Evolutionary conservation across 2,113 vertebrate genomes (phyloP).

Genomic region (Crotalus tigris): DNA sequence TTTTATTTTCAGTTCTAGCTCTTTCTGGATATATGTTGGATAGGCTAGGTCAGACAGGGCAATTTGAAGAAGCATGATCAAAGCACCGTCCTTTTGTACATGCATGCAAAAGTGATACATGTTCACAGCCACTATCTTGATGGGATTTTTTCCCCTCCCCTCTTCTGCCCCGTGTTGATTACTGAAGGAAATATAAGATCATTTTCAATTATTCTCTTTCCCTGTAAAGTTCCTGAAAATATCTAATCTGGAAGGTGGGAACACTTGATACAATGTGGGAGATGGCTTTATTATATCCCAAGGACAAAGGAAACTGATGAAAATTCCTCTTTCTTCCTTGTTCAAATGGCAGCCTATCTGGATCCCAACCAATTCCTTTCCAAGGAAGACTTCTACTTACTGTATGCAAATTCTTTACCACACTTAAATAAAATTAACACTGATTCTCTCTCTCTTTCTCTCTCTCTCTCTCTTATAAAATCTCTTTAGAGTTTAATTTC

Average conservation of each 20-base stretch:
- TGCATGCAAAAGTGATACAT: not conserved
- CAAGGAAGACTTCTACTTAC: not conserved
- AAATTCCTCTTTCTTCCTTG: not conserved
- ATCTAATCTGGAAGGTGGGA: not conserved
- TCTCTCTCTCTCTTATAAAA: not conserved
- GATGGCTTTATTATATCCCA: not conserved
- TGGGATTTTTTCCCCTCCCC: not conserved
- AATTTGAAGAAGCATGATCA: not conserved
- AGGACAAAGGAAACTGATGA: not conserved
- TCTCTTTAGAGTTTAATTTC: slow-evolving; percentile 3
- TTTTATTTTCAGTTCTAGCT: not conserved
- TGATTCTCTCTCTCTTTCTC: not conserved
- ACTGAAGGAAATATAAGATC: not conserved
- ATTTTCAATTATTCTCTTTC: not conserved
- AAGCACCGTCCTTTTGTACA: not conserved
- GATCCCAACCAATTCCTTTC: not conserved
- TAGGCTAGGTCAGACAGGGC: not conserved
- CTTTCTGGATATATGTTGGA: not conserved
- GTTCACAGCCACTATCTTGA: not conserved
- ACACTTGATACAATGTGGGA: not conserved
- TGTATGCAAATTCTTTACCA: not conserved
- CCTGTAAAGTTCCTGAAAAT: not conserved
- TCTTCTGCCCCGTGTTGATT: not conserved
- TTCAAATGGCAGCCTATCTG: too few relatives aligned
- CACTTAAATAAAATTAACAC: not conserved